Base-by-base conservation (phyloP, 2,888 invertebrate species). In the Willowsia nigromaculata region DNA sequence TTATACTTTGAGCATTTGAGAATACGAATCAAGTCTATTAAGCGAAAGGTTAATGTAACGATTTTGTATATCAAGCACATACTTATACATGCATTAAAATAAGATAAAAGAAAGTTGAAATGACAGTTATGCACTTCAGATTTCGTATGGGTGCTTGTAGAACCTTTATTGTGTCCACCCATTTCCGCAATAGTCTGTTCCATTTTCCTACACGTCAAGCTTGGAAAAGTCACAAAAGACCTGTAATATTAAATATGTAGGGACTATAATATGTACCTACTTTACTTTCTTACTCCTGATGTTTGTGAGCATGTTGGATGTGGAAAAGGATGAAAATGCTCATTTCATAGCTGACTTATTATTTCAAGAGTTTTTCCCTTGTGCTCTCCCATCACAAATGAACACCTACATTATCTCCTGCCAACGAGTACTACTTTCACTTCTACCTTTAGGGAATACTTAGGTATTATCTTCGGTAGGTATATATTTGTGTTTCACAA, bases 181-280 rank as follows among this genome's bases (percentile, higher is more conserved):
- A 37, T 37, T 37, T 37, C n/a, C n/a, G 37, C 5, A 9, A 37
- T 9, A 9, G 37, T 9, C 9, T 37, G 37, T 37, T 9, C 4
- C 4, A 9, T 37, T 37, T 37, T 9, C 9, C 5, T 37, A 37
- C 9, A 6, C 9, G 9, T 37, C 37, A 37, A 6, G 37, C 37
- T 37, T 4, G 37, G 4, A 37, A 37, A 37, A 6, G 37, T 37
- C 37, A 37, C 37, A 37, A 9, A 37, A 6, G 37, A 37, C 37
- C 4, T 37, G 37, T 37, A 30, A 30, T 53, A 50, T 71, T 37
- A 71, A 53, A 78, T 80, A 59, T 80, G 80, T 56, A 59, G 4
- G 56, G 4, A 15, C 33, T 40, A 80, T 56, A 37, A 37, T 9
- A 37, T 9, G 56, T 22, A 18, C 59, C 47, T 80, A 59, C 56